Evolutionary conservation across 1,140 invertebrate genomes (phyloP).

Genomic region (Trichonephila inaurata): DNA sequence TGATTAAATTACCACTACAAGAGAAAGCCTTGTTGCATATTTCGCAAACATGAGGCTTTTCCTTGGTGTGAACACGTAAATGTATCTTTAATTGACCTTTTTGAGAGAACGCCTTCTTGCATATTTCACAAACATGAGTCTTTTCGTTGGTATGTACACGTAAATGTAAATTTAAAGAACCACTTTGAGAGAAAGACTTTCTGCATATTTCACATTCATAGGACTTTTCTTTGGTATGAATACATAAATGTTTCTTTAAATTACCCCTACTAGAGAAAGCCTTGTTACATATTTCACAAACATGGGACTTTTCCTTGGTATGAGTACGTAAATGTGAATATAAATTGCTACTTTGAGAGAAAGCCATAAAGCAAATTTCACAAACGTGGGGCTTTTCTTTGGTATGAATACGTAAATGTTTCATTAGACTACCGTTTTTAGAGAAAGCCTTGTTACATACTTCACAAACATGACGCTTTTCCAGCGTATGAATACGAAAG

Average conservation of each 20-base stretch:
- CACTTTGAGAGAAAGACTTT: background rate
- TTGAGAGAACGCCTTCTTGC: too few species aligned
- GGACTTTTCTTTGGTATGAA: background rate
- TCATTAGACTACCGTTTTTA: background rate
- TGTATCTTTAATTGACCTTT: too few species aligned
- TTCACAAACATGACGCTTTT: background rate
- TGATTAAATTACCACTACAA: background rate
- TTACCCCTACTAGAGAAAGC: background rate
- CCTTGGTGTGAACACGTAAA: background rate
- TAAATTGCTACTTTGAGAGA: constrained; percentile 78
- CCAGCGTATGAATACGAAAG: background rate
- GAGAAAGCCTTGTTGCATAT: background rate
- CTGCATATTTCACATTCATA: background rate
- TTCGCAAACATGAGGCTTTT: background rate
- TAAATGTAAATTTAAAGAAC: background rate
- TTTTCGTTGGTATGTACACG: background rate
- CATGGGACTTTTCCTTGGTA: constrained; percentile 9
- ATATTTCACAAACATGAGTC: too few species aligned
- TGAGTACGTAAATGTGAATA: constrained; percentile 77
- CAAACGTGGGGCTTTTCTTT: constrained; percentile 76
- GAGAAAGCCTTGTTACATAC: background rate
- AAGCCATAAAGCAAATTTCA: constrained; percentile 77
- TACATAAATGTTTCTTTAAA: background rate
- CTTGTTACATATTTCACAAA: background rate
- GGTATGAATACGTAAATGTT: background rate